Evolutionary conservation across 2,888 invertebrate genomes (phyloP), one percentile per base, ranked within the genome.

Genomic region (Salticus scenicus): DNA sequence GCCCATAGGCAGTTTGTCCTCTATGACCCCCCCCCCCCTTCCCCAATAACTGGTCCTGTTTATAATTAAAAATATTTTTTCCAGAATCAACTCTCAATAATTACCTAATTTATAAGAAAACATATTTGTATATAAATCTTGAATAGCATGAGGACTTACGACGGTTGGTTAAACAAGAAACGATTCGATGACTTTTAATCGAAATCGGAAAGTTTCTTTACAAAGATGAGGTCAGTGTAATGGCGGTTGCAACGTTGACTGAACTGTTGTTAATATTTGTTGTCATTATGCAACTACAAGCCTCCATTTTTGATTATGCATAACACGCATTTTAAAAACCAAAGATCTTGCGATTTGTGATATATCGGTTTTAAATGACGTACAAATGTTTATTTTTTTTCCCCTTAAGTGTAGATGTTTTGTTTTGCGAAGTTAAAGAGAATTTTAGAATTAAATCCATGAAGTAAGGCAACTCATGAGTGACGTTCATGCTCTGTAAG

Each of bases 161-260:
- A n/a, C n/a, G n/a, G n/a, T n/a, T n/a, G n/a, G n/a, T n/a, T 17
- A 47, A 47, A 47, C 47, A 47, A 17, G 17, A 17, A 47, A 47
- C 47, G 67, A n/a, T 30, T 70, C 70, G 27, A 70, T 70, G 27
- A 41, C 20, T 37, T 37, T 20, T 41, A 41, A 70, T 70, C 70
- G 14, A 37, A 42, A 70, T 70, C 70, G 42, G 0, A 41, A 41
- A 70, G n/a, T 28, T 63, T 63, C 63, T 63, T 57, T 47, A 47
- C 47, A 28, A 64, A 80, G 73, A 76, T 76, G 82, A 82, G 82
- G 82, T 76, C 76, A 76, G 75, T 71, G 71, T 84, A 84, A 84
- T 84, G 84, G 84, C 84, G 84, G 77, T 84, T 84, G 84, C 84
- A 78, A 84, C 84, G 84, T 84, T 78, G 84, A 72, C 77, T 41